These are phyloP conservation scores for Cebus imitator DNA, from an alignment of 2,113 vertebrate genomes.

Conservation along the genomic window DNA sequence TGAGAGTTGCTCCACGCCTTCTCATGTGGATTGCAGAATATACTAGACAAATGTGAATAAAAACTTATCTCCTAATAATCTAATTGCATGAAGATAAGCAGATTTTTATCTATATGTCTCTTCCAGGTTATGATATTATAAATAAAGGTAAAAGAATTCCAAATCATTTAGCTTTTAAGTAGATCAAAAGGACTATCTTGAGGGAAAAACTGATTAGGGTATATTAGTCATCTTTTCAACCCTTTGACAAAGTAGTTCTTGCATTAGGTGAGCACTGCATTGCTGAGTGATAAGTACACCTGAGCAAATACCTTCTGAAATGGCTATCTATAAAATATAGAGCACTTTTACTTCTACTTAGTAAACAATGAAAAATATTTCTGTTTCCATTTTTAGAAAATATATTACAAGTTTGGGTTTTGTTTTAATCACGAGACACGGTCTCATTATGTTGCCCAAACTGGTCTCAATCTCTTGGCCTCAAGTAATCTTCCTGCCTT, in stretches of 20 bases:
- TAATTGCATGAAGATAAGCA: not conserved
- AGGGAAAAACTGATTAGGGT: not conserved
- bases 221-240: not conserved
- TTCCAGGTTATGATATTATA: not conserved
- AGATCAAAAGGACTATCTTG: not conserved
- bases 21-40: not conserved
- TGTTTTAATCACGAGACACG: too few species aligned
- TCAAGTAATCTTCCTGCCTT: not conserved
- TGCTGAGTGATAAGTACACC: not conserved
- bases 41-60: not conserved
- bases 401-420: not conserved
- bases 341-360: not conserved
- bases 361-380: not conserved
- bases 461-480: too few species aligned
- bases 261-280: not conserved
- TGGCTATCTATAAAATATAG: not conserved
- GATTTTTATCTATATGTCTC: not conserved
- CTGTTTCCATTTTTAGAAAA: not conserved
- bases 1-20: not conserved
- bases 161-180: conserved; percentile 13
- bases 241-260: not conserved
- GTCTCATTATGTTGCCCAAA: too few species aligned
- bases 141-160: not conserved
- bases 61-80: not conserved
- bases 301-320: not conserved